These are phyloP conservation scores for Beroe ovata DNA, from an alignment of 37 sponge, comb jelly and placozoan species.

Conservation along the genomic window DNA sequence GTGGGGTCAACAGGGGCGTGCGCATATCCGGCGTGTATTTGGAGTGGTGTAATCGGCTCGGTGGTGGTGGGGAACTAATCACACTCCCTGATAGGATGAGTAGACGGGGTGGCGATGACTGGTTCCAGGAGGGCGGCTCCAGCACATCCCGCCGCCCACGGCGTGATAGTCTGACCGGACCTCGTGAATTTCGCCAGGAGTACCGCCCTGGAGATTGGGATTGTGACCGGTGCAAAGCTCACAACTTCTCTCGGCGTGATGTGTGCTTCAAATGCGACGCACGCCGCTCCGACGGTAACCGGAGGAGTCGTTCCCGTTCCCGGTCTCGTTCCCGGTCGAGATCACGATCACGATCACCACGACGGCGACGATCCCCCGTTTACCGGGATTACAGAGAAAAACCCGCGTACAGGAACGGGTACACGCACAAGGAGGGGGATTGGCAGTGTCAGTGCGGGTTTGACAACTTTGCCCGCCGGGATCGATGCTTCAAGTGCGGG, in stretches of 20 bases:
- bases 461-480: slow-evolving; percentile 49
- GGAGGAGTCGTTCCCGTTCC: not conserved
- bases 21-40: too few species aligned
- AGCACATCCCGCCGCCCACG: not conserved
- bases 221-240: slow-evolving; percentile 15
- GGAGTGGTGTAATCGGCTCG: not conserved
- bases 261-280: slow-evolving; percentile 44
- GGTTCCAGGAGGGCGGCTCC: slow-evolving; percentile 16
- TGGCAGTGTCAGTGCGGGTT: slow-evolving; percentile 38
- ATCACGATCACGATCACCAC: not conserved
- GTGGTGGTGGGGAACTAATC: slow-evolving; percentile 7
- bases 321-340: not conserved
- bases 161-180: slow-evolving; percentile 32
- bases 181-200: slow-evolving; percentile 53
- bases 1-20: not conserved
- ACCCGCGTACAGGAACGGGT: not conserved
- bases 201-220: slow-evolving; percentile 55
- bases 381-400: slow-evolving; percentile 1
- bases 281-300: not conserved
- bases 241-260: slow-evolving; percentile 58
- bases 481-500: slow-evolving; percentile 40
- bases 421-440: slow-evolving; percentile 10
- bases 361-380: slow-evolving; percentile 1
- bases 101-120: slow-evolving; percentile 25
- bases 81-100: slow-evolving; percentile 30